phyloP scores from a whole-genome alignment of 2,113 vertebrate species.

The Neodon shergylaensis region DNA sequence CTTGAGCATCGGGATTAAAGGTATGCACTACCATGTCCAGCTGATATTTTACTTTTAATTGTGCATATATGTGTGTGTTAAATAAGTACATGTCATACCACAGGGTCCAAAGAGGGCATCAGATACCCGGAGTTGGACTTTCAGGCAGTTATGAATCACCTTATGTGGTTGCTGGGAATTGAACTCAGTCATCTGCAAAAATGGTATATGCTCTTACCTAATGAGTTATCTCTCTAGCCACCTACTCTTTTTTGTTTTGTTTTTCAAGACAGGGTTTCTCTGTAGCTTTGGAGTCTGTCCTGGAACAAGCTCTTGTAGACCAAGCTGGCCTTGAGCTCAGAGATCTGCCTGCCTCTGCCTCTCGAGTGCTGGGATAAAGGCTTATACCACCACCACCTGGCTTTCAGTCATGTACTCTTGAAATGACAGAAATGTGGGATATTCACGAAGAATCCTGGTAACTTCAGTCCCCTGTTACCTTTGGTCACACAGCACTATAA shows the following conservation, averaged over 20 bases:
- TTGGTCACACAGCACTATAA: not conserved
- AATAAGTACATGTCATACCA: not conserved
- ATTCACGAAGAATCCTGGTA: not conserved
- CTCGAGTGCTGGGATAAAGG: too few species aligned
- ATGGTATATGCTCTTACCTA: not conserved
- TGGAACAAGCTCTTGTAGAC: too few species aligned
- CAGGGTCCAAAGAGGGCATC: not conserved
- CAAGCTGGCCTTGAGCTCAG: too few species aligned
- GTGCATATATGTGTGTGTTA: not conserved
- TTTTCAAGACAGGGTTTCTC: too few species aligned
- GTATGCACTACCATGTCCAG: not conserved
- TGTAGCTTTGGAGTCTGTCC: too few species aligned
- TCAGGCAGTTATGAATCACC: not conserved
- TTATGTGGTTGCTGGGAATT: not conserved
- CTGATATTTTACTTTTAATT: not conserved
- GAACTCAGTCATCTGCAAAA: not conserved
- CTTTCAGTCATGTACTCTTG: not conserved
- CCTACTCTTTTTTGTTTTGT: not conserved
- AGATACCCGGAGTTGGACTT: not conserved
- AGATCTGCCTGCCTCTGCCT: too few species aligned
- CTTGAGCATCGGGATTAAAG: not conserved
- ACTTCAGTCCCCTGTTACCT: not conserved
- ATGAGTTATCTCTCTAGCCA: not conserved
- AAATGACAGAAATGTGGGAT: not conserved
- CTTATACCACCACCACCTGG: too few species aligned